Evolutionary conservation across 2,888 invertebrate genomes (phyloP).

Genomic region (Lucinisca nassula): DNA sequence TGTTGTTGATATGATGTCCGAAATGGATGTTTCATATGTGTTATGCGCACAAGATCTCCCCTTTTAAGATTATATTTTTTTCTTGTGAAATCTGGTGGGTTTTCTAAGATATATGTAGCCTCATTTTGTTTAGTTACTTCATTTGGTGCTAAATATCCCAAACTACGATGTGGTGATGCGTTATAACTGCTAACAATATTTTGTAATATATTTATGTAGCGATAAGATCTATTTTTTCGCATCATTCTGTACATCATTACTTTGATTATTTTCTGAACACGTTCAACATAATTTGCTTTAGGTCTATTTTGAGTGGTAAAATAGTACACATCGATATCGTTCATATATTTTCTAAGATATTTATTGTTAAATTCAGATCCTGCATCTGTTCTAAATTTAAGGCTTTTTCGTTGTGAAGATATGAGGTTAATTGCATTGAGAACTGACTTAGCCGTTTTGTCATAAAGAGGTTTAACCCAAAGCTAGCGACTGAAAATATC

Average conservation of each 20-base stretch:
- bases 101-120: slow-evolving; percentile 17
- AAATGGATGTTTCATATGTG: slow-evolving; percentile 11
- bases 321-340: not conserved
- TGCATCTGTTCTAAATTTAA: not conserved
- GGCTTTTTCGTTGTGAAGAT: not conserved
- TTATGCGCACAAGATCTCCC: not conserved
- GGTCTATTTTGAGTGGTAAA: slow-evolving; percentile 11
- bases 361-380: not conserved
- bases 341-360: not conserved
- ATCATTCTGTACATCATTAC: slow-evolving; percentile 33
- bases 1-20: not conserved
- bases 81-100: not conserved
- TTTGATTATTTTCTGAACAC: slow-evolving; percentile 26
- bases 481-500: not conserved
- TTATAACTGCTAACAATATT: not conserved
- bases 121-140: slow-evolving; percentile 24
- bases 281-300: not conserved
- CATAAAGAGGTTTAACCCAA: slow-evolving; percentile 10
- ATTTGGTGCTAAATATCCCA: not conserved
- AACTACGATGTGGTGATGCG: not conserved
- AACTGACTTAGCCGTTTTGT: slow-evolving; percentile 13
- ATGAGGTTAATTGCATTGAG: not conserved
- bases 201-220: not conserved
- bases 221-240: slow-evolving; percentile 24
- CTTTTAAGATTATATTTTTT: not conserved